Evolutionary conservation across 1,140 invertebrate genomes (phyloP).

Genomic region (Sipha flava): DNA sequence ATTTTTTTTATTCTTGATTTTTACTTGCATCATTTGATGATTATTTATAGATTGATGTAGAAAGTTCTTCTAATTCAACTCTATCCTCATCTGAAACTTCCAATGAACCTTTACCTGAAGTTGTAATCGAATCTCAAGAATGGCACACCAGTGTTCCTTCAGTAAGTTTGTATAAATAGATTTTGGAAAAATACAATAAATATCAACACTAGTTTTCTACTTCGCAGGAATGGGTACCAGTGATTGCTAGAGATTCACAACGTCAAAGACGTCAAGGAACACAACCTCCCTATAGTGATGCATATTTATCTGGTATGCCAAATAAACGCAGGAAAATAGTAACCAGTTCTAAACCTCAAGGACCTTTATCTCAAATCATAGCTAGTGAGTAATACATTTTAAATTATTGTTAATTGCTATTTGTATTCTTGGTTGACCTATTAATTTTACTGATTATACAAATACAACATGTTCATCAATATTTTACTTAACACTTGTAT

Average conservation of each 20-base stretch:
- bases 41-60: background rate
- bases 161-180: conserved; percentile 41
- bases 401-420: background rate
- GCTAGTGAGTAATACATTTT: conserved; percentile 36
- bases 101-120: conserved; percentile 43
- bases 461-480: too few species aligned
- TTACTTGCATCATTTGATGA: background rate
- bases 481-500: too few species aligned
- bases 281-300: conserved; percentile 62
- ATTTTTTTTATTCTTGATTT: background rate
- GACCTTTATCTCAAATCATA: conserved; percentile 37
- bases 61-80: background rate
- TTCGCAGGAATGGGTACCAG: conserved; percentile 68
- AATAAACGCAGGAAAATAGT: conserved; percentile 69
- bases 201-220: background rate
- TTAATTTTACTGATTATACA: background rate
- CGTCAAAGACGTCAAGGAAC: conserved; percentile 52
- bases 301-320: conserved; percentile 72
- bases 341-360: conserved; percentile 37
- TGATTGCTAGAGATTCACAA: conserved; percentile 63
- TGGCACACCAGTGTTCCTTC: conserved; percentile 49
- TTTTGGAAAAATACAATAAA: background rate
- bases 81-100: background rate
- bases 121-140: conserved; percentile 49
- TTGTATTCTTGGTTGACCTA: background rate